Evolutionary conservation across 1,140 invertebrate genomes (phyloP).

Genomic region (Brachionus manjavacas): DNA sequence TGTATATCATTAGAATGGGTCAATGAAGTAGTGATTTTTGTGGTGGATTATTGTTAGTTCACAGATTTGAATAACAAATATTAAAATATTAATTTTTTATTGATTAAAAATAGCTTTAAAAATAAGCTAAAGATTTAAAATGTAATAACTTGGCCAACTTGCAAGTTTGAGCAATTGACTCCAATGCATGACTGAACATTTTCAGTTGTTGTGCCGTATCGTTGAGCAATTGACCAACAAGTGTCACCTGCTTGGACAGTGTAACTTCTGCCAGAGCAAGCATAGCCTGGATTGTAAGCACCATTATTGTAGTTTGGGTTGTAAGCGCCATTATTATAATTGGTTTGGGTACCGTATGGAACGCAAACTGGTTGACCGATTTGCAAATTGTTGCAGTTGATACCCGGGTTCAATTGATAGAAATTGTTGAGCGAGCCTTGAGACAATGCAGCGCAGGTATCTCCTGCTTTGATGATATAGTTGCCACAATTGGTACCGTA

Average conservation of each 20-base stretch:
- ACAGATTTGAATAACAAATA: too few relatives aligned
- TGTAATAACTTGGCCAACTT: neutral
- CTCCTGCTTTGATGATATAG: neutral
- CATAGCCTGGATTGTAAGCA: conserved; percentile 2
- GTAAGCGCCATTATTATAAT: neutral
- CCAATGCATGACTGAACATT: conserved; percentile 31
- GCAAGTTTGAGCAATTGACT: neutral
- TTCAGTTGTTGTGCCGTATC: neutral
- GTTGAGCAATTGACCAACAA: conserved; percentile 19
- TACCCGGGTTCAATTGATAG: neutral
- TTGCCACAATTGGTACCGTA: neutral
- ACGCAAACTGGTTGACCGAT: neutral
- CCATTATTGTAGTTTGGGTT: neutral
- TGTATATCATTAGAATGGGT: too few relatives aligned
- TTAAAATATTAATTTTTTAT: too few relatives aligned
- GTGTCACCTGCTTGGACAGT: conserved; percentile 15
- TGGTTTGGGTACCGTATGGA: neutral
- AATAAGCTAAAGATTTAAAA: too few relatives aligned
- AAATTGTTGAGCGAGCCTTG: neutral
- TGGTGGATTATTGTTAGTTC: too few relatives aligned
- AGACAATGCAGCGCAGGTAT: neutral
- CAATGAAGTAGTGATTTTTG: too few relatives aligned
- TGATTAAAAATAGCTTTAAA: too few relatives aligned
- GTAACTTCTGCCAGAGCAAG: neutral
- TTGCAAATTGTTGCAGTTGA: neutral